Base-by-base conservation (phyloP, 2,888 invertebrate genomes). In the Troides oblongomaculatus region DNA sequence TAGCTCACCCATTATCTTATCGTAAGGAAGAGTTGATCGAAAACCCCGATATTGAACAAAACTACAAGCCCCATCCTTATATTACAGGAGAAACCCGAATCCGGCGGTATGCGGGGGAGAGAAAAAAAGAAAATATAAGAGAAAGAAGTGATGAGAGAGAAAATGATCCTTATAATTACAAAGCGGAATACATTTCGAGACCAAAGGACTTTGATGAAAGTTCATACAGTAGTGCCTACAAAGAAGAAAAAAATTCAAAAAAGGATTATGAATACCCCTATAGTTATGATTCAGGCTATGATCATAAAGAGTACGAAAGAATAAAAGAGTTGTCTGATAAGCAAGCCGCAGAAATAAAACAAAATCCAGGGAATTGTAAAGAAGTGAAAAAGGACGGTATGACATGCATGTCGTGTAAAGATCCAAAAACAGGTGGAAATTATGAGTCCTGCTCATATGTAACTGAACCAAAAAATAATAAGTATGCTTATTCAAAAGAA, bases 401-500 rank as follows among this genome's bases (percentile, higher is more conserved):
- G 94, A 93, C 94, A 17, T 97, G 97, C 81, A 94, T 94, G 73
- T 93, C 96, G 1, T 97, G 97, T 79, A 94, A 95, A 75, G 95
- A 96, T 79, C 94, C 95, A 1, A 95, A 95, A 81, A 95, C 95
- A 2, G 96, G 96, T 61, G 96, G 95, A 43, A 95, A 95, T 72
- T 96, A 95, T 73, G 97, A 97, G 82, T 95, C 95, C 18, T 97
- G 97, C 81, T 95, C 96, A 0, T 97, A 96, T 83, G 95, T 95
- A 14, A 94, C 95, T 1, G 94, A 95, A 72, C 96, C 96, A 0
- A 94, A 94, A 77, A 96, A 96, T 73, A 95, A 96, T 81, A 93
- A 94, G 80, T 95, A 95, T 80, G 94, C 94, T 12, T 96, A 94
- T 77, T 94, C 94, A 7, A 94, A 94, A 71, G 94, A 95, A 84